Evolutionary conservation across 2,797 vertebrate genomes (phyloP), one percentile per base, ranked within the genome.

Genomic region (Leptodactylus fallax): DNA sequence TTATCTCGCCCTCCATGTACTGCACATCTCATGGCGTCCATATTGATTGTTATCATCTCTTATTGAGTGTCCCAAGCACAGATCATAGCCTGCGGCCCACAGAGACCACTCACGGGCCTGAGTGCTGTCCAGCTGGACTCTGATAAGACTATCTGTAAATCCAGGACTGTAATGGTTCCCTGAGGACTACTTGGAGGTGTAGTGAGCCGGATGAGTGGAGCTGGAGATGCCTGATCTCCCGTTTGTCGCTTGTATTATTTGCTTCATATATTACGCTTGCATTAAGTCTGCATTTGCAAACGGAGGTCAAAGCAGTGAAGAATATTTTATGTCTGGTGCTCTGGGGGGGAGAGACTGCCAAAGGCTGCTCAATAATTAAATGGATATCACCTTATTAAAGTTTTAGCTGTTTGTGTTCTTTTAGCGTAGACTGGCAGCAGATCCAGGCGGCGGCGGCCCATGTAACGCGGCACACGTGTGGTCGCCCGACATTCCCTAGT

Each of bases 361-460:
- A 51, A n/a, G 82, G 67, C 82, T 23, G 25, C 27, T 47, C 82
- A 74, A 55, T 84, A 84, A 84, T 84, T 84, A 84, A 84, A 84
- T 58, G 82, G 58, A 72, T 74, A 74, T 74, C 55, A 74, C 45
- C 82, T 84, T 84, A 84, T 84, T 72, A 84, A 27, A 84, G 21
- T 84, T 81, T 72, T 72, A 58, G 67, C 67, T 84, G 82, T 84
- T 72, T 74, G 47, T 74, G 82, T 60, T 72, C 53, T 72, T 45
- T 47, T 74, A 71, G 55, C 67, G 36, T 53, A 72, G 82, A 72
- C 25, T 60, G 67, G 82, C 23, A 67, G 81, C 47, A 83, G 23
- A 36, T 63, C 36, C 36, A 36, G 69, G 81, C 17, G 23, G 53
- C 82, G 56, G n/a, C 67, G 17, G 53, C n/a, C 51, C 82, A 27